Conservation (phyloP, 2,113 vertebrate species). For the Chionomys nivalis region DNA sequence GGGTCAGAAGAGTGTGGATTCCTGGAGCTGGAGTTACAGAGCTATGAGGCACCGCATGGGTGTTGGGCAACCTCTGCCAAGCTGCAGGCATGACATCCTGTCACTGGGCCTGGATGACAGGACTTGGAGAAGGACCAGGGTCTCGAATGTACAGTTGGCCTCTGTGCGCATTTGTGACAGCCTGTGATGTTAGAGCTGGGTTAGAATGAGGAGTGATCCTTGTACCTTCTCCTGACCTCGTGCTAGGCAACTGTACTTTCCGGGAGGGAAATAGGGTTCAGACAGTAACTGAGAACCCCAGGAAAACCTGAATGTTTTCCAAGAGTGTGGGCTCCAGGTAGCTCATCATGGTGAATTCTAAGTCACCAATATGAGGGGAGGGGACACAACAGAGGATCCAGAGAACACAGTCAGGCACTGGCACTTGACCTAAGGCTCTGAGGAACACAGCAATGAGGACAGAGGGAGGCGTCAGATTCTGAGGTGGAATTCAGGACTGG, state of each 20-base stretch:
- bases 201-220: rapidly evolving
- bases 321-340: background rate
- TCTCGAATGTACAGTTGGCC: background rate
- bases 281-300: background rate
- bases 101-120: background rate
- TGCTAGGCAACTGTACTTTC: background rate
- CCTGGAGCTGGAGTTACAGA: background rate
- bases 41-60: background rate
- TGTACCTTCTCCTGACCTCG: background rate
- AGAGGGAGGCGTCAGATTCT: background rate
- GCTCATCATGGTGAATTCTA: rapidly evolving
- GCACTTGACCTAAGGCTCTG: background rate
- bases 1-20: background rate
- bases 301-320: background rate
- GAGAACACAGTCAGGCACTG: rapidly evolving
- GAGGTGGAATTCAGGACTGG: background rate
- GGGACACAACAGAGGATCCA: background rate
- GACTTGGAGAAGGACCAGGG: background rate
- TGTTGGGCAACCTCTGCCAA: background rate
- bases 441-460: background rate
- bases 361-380: background rate
- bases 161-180: rapidly evolving
- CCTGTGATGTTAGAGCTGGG: rapidly evolving
- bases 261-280: background rate
- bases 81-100: background rate